These are phyloP conservation scores for Callyntrura sp. DNA, from an alignment of 2,888 invertebrate species.

Conservation along the genomic window DNA sequence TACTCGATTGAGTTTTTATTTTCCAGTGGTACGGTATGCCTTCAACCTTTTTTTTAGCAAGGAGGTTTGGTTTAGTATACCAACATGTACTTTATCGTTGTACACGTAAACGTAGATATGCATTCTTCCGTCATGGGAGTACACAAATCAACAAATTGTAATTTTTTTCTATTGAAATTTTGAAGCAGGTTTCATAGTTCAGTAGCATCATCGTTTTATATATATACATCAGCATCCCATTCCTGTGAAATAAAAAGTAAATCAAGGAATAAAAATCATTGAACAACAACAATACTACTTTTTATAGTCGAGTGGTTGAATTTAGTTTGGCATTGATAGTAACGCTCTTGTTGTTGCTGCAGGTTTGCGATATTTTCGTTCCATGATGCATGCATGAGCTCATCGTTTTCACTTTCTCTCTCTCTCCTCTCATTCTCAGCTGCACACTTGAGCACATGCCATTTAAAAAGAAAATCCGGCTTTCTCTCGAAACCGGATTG, in stretches of 20 bases:
- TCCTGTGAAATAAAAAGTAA: slow-evolving; percentile 2
- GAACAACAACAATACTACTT: slow-evolving; percentile 4
- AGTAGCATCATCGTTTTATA: neutral
- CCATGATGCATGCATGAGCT: neutral
- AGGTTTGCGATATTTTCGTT: neutral
- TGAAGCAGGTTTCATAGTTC: neutral
- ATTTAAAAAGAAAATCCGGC: slow-evolving; percentile 36
- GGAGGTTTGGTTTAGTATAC: too few relatives aligned
- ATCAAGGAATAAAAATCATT: slow-evolving; percentile 23
- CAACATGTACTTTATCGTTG: too few relatives aligned
- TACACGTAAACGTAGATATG: too few relatives aligned
- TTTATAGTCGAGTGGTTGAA: slow-evolving; percentile 14
- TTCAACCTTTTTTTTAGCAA: too few relatives aligned
- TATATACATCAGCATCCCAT: neutral
- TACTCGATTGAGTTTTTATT: too few relatives aligned
- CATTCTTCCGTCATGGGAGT: too few relatives aligned
- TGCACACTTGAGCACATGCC: slow-evolving; percentile 46
- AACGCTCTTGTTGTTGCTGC: neutral
- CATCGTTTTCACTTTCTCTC: too few relatives aligned
- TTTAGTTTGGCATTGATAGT: slow-evolving; percentile 4
- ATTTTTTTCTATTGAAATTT: slow-evolving; percentile 30
- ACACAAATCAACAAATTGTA: neutral
- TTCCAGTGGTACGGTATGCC: too few relatives aligned
- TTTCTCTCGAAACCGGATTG: neutral
- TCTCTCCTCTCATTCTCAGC: neutral